Percentiles rank a stretch among this genome's conserved stretches.
These are phyloP conservation scores for Lamellibrachia luymesi DNA, from an alignment of 1,140 invertebrate species.

Conservation along the genomic window DNA sequence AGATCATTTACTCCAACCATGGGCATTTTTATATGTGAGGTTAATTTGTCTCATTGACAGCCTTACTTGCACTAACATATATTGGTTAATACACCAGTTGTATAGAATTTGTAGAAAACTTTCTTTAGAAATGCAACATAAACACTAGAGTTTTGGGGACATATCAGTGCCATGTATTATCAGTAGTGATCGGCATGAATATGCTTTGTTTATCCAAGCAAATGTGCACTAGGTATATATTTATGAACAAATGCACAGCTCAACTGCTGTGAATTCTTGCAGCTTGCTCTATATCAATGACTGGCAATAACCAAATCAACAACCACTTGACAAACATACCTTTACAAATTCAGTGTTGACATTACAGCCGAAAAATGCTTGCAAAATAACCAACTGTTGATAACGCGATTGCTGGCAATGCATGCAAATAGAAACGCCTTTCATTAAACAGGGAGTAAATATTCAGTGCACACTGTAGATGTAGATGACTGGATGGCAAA, in stretches of 20 bases:
- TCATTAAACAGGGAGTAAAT: background rate
- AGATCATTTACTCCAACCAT: background rate
- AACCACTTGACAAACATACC: too few relatives aligned
- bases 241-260: background rate
- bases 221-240: background rate
- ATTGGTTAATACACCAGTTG: background rate
- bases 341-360: too few relatives aligned
- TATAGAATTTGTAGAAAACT: background rate
- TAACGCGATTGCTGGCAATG: background rate
- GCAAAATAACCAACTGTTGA: background rate
- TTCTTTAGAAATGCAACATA: background rate
- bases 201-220: background rate
- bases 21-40: background rate
- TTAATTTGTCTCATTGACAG: background rate
- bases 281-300: background rate
- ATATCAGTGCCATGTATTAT: background rate
- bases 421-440: background rate
- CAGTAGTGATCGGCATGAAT: too few relatives aligned
- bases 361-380: too few relatives aligned
- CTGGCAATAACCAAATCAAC: too few relatives aligned
- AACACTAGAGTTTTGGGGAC: background rate
- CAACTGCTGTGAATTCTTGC: background rate
- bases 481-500: background rate
- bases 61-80: background rate
- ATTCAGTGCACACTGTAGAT: background rate